Percentiles rank a stretch among this genome's conserved stretches.
Evolutionary conservation across 2,113 vertebrate species (phyloP).

Genomic region (Crotalus tigris): DNA sequence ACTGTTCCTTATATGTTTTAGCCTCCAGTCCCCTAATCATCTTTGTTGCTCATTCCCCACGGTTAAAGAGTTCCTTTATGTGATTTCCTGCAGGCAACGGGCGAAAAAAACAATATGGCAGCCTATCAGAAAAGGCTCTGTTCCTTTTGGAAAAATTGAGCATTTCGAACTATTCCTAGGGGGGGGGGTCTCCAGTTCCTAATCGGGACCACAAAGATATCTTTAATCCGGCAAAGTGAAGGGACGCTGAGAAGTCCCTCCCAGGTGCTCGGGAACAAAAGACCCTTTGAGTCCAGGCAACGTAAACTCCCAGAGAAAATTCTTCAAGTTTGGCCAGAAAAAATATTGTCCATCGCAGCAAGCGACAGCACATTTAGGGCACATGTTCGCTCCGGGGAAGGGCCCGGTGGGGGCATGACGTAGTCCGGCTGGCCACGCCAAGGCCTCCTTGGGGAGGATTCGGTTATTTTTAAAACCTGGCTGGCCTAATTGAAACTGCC

Average conservation of each 20-base stretch:
- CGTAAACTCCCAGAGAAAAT: background rate
- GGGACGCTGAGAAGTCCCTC: background rate
- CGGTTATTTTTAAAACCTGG: constrained; percentile 53
- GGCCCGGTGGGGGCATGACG: constrained; percentile 7
- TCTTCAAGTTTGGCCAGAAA: constrained; percentile 30
- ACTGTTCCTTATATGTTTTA: no score
- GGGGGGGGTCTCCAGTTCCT: background rate
- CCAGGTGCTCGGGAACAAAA: background rate
- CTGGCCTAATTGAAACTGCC: constrained; percentile 48
- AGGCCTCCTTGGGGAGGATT: constrained; percentile 5
- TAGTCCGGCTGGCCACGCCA: background rate
- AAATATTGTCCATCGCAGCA: constrained; percentile 30
- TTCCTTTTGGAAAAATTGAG: background rate
- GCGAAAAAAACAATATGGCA: background rate
- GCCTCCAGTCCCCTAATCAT: no score
- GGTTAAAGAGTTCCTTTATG: background rate
- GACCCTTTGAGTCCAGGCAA: background rate
- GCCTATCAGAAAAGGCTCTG: background rate
- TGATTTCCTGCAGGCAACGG: background rate
- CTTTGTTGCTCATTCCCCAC: no score
- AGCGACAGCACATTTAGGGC: constrained; percentile 9
- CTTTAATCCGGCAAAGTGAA: rapidly evolving
- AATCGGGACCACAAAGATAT: background rate
- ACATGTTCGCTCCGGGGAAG: background rate
- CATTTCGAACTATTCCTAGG: rapidly evolving